A percentile compares a stretch with the other conserved stretches of the same genome.
These are phyloP conservation scores for Herpailurus yagouaroundi DNA, from an alignment of 2,113 vertebrate genomes.

Conservation along the genomic window DNA sequence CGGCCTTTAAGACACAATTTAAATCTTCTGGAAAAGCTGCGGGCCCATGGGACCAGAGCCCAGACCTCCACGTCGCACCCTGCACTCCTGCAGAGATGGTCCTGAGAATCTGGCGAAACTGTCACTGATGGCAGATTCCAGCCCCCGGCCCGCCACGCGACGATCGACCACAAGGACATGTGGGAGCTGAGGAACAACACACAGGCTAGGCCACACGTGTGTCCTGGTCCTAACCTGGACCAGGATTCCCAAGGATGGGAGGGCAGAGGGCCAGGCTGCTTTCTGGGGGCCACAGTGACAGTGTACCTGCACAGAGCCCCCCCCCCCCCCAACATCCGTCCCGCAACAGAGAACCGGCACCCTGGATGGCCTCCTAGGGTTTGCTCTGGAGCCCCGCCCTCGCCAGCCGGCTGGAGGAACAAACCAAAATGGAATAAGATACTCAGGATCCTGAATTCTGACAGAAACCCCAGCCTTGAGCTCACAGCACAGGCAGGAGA, in stretches of 20 bases:
- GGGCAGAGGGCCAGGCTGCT: not conserved
- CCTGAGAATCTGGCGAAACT: not conserved
- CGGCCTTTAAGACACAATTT: not conserved
- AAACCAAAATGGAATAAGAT: not conserved
- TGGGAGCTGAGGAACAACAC: not conserved
- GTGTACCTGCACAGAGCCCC: not conserved
- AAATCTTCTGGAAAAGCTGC: not conserved
- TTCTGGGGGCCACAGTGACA: not conserved
- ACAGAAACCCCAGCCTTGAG: not conserved
- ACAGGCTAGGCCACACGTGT: not conserved
- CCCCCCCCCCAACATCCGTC: fast-evolving
- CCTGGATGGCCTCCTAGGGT: too few species aligned
- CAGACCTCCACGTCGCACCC: not conserved
- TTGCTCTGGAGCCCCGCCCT: not conserved
- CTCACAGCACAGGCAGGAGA: not conserved
- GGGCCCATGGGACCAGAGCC: not conserved
- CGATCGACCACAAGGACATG: fast-evolving
- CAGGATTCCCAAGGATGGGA: not conserved
- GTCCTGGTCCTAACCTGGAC: not conserved
- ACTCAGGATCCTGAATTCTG: not conserved
- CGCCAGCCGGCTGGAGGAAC: not conserved
- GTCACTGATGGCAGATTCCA: not conserved
- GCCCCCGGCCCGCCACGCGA: fast-evolving
- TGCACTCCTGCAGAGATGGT: not conserved
- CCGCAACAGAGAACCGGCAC: fast-evolving